These are phyloP conservation scores for Hiodon tergisus DNA, from an alignment of 2,113 vertebrate genomes.

Conservation along the genomic window DNA sequence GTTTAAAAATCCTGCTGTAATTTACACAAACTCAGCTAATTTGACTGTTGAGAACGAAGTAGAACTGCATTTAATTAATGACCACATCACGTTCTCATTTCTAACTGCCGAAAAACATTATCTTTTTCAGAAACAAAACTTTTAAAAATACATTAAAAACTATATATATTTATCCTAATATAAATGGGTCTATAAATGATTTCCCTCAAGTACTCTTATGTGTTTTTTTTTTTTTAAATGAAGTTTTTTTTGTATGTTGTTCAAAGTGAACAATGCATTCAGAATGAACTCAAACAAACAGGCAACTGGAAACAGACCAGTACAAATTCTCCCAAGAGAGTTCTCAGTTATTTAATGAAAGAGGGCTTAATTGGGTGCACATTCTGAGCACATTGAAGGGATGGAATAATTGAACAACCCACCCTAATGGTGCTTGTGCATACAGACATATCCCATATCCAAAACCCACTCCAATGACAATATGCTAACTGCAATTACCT, in stretches of 20 bases:
- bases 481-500: no score
- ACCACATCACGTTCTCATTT: no score
- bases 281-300: not conserved
- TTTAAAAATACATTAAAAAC: no score
- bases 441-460: not conserved
- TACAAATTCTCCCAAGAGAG: not conserved
- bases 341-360: no score
- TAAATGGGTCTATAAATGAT: no score
- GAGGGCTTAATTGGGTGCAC: not conserved
- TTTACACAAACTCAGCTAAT: no score
- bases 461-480: not conserved
- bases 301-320: conserved; percentile 13
- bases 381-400: not conserved
- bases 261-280: not conserved
- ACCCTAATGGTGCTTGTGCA: not conserved
- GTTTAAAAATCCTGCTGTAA: no score
- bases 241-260: not conserved
- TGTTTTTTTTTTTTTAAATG: not conserved
- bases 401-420: conserved; percentile 6
- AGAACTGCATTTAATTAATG: no score
- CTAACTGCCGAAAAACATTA: no score
- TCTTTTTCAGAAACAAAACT: no score
- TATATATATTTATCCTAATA: no score
- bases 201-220: not conserved
- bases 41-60: no score